Percentiles rank a stretch among this genome's conserved stretches.
phyloP scores from a whole-genome alignment of 2,797 vertebrate species.

The Takifugu rubripes region DNA sequence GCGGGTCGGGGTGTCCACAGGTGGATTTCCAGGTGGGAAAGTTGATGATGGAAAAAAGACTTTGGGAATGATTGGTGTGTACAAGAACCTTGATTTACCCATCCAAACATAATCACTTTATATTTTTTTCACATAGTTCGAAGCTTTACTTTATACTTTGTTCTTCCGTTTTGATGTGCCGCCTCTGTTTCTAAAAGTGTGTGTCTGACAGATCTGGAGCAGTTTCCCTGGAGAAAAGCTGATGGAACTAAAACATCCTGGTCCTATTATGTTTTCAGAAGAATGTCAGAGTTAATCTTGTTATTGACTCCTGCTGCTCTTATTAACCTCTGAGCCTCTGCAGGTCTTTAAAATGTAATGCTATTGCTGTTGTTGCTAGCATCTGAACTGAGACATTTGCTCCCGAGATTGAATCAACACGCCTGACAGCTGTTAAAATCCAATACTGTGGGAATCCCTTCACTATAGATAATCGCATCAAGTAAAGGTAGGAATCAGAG shows the following conservation, averaged over 20 bases:
- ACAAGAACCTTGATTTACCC: not conserved
- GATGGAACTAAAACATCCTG: slow-evolving; percentile 34
- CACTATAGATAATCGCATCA: not conserved
- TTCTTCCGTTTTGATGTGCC: not conserved
- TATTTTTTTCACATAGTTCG: too few relatives aligned
- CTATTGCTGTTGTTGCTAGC: not conserved
- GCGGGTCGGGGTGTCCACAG: slow-evolving; percentile 1
- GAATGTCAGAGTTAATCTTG: slow-evolving; percentile 13
- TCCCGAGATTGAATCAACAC: not conserved
- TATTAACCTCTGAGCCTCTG: slow-evolving; percentile 2
- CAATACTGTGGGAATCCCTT: not conserved
- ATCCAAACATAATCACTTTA: slow-evolving; percentile 3
- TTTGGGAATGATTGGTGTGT: slow-evolving; percentile 1
- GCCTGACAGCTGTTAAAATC: slow-evolving; percentile 4
- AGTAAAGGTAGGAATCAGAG: not conserved
- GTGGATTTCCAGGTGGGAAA: not conserved
- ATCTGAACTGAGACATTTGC: not conserved
- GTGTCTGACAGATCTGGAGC: slow-evolving; percentile 46
- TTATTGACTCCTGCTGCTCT: not conserved
- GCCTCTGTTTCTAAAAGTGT: slow-evolving; percentile 19
- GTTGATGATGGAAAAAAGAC: not conserved
- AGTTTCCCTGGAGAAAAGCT: slow-evolving; percentile 35
- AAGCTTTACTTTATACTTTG: too few relatives aligned
- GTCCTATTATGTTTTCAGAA: slow-evolving; percentile 8
- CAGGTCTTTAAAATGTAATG: not conserved